Evolutionary conservation across 1,140 invertebrate genomes (phyloP), one percentile per base, ranked within the genome.

Genomic region (Hyles euphorbiae): DNA sequence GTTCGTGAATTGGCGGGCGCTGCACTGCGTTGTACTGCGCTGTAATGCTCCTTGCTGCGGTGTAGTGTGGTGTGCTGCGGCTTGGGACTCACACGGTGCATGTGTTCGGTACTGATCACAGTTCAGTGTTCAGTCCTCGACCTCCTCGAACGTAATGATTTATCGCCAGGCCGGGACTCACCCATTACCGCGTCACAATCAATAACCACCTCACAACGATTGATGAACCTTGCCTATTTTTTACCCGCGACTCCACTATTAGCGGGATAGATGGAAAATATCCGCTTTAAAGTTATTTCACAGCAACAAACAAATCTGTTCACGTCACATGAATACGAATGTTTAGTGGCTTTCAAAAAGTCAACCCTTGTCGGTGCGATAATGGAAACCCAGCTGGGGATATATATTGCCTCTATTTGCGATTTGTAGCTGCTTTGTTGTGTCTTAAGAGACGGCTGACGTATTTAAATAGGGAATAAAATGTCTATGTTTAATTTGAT

Each of bases 111-210:
- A 22, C 22, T 22, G 36, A 5, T 40, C 36, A 40, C 36, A 34
- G 67, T 70, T 72, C 63, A 60, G 67, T 70, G 36, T 8, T 40
- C 36, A 40, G 36, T 40, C 36, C 36, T 40, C 36, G 36, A 40
- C 36, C 36, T 40, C 63, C 60, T 55, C 63, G 58, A 60, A 45
- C 59, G 64, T 53, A 58, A 64, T 84, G 81, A 84, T 84, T 84
- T 78, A 81, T 84, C 57, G 60, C 58, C 53, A 63, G 59, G 74
- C 69, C 68, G 63, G 61, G 69, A 66, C 70, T 52, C 63, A 48
- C 58, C 75, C 69, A 81, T 84, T 82, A 81, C 69, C 69, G 58
- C 60, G 70, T 81, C 77, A 79, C 76, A 74, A 83, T 81, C 79
- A 81, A 81, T 83, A 83, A 76, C 70, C 65, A 60, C 65, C 53